Base-by-base conservation (phyloP, 2,113 vertebrate genomes). In the Spermophilus dauricus region DNA sequence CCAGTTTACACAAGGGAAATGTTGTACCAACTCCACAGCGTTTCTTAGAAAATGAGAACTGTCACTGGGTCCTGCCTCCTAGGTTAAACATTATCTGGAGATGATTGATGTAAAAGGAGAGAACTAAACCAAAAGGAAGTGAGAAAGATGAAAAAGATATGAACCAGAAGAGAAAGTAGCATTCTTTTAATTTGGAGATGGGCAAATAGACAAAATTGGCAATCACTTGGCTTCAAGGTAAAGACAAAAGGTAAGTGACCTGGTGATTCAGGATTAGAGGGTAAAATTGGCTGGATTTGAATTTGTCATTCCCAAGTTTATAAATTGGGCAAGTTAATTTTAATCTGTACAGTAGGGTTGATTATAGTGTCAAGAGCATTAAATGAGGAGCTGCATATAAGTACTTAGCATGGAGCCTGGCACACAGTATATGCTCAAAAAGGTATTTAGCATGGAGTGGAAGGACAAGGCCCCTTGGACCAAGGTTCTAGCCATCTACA, bases 1-100 rank as follows among this genome's bases (percentile, higher is more conserved):
- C 63, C 12, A 32, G 86, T 75, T 94, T 78, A n/a, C 63, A 87
- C 45, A 73, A 92, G 88, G 73, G 81, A 96, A 91, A 89, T 81
- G 89, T 4, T 22, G 20, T 39, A n/a, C 70, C 72, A 88, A 78
- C 42, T 77, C 16, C 3, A 8, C n/a, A 12, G 85, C 30, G 16
- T 87, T 93, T 92, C 65, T 42, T 53, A 53, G 76, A 75, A 90
- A 82, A 96, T 80, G 78, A 58, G 39, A 95, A 67, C 39, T 67
- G 78, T 86, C 77, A 10, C 32, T 72, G 73, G 24, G n/a, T 53
- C 75, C 83, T 84, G 20, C 56, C n/a, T 93, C 32, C 75, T 63
- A 69, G 73, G 34, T 86, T 93, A 88, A 93, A 75, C 28, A 0
- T 89, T 83, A 75, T 32, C 91, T 39, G 37, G 86, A 34, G 22